A percentile compares a stretch with the other conserved stretches of the same genome.
These are phyloP conservation scores for Aplocera efformata DNA, from an alignment of 2,888 invertebrate genomes.

Conservation along the genomic window DNA sequence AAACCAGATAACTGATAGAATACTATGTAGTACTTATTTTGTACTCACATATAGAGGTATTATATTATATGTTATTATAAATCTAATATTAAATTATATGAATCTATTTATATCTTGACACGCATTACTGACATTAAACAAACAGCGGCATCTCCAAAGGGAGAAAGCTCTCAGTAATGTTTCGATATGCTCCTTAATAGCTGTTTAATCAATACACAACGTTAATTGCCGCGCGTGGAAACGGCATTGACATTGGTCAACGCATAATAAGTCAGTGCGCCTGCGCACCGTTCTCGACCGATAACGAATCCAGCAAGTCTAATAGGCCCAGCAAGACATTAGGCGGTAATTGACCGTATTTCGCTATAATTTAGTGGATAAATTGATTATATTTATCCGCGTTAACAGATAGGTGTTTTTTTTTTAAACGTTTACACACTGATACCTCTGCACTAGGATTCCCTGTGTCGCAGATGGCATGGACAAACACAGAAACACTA, in stretches of 20 bases:
- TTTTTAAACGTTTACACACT: too few species aligned
- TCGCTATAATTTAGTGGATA: too few species aligned
- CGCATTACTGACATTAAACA: conserved; percentile 10
- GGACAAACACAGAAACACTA: too few species aligned
- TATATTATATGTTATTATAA: neutral
- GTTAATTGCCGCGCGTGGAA: conserved; percentile 30
- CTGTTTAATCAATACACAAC: conserved; percentile 31
- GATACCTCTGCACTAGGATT: too few species aligned
- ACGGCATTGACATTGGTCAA: conserved; percentile 59
- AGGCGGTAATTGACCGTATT: too few species aligned
- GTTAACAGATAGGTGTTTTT: too few species aligned
- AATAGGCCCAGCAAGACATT: neutral
- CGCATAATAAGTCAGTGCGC: conserved; percentile 45
- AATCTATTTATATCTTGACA: neutral
- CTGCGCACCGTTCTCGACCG: conserved; percentile 23
- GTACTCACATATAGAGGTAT: too few species aligned
- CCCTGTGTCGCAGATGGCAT: too few species aligned
- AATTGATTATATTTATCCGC: too few species aligned
- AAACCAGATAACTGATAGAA: too few species aligned
- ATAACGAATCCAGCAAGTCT: conserved; percentile 17
- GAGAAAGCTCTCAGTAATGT: conserved; percentile 19
- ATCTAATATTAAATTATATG: neutral
- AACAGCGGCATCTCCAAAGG: conserved; percentile 14
- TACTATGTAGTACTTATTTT: too few species aligned
- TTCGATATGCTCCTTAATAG: conserved; percentile 14